phyloP scores from a whole-genome alignment of 1,140 invertebrate species.

The Drosophila rhopaloa region DNA sequence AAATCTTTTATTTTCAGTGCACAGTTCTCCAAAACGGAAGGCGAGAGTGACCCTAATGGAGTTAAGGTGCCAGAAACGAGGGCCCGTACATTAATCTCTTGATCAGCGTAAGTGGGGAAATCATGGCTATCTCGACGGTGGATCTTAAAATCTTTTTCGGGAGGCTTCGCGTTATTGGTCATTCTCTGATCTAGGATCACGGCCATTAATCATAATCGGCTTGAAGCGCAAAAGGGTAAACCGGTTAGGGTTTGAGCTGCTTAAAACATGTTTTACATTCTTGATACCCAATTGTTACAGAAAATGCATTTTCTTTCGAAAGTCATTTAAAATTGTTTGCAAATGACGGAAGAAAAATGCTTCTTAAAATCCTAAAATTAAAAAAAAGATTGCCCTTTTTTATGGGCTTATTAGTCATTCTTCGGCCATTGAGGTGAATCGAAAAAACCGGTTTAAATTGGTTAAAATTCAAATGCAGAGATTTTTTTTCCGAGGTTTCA shows the following conservation, averaged over 20 bases:
- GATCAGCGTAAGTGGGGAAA: slow-evolving; percentile 34
- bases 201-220: slow-evolving; percentile 26
- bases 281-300: neutral
- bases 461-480: too few species aligned
- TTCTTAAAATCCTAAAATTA: too few species aligned
- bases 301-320: neutral
- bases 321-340: neutral
- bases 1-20: slow-evolving; percentile 6
- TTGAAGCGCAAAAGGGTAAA: slow-evolving; percentile 16
- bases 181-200: slow-evolving; percentile 29
- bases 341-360: too few species aligned
- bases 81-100: slow-evolving; percentile 24
- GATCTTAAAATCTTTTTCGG: slow-evolving; percentile 29
- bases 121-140: slow-evolving; percentile 7
- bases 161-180: slow-evolving; percentile 20
- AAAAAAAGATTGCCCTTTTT: too few species aligned
- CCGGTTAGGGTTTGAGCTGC: slow-evolving; percentile 5
- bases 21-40: slow-evolving; percentile 8
- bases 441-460: too few species aligned
- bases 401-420: too few species aligned
- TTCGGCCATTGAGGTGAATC: too few species aligned
- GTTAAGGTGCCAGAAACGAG: slow-evolving; percentile 25
- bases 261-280: slow-evolving; percentile 13
- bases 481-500: too few species aligned
- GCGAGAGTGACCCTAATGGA: slow-evolving; percentile 29